Conservation (phyloP, 2,888 invertebrate genomes). For the Neocrepidodera transversa region DNA sequence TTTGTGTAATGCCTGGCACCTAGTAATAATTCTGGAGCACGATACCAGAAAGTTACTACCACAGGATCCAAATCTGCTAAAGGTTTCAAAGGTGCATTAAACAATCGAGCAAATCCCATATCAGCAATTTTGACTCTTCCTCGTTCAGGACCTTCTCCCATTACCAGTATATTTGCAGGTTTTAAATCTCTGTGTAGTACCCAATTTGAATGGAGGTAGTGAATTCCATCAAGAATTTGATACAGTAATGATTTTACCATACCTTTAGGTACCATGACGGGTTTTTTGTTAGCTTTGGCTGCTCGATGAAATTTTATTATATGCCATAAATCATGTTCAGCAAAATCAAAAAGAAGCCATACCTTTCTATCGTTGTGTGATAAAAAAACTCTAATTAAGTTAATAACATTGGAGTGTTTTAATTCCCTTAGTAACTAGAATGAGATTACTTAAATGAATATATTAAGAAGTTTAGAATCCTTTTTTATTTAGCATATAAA, state of each 20-base stretch:
- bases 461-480: too few species aligned
- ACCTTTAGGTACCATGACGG: constrained; percentile 93
- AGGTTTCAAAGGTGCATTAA: constrained; percentile 97
- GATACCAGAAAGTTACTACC: constrained; percentile 99
- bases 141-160: constrained; percentile 97
- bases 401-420: constrained; percentile 97
- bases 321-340: constrained; percentile 99
- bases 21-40: constrained; percentile 93
- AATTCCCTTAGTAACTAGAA: constrained; percentile 90
- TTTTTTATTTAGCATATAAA: too few species aligned
- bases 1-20: constrained; percentile 98
- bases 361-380: constrained; percentile 97
- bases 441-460: too few species aligned
- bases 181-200: constrained; percentile 98
- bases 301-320: constrained; percentile 99
- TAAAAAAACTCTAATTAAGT: constrained; percentile 93
- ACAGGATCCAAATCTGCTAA: constrained; percentile 98
- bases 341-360: constrained; percentile 97
- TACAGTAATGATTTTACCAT: constrained; percentile 98
- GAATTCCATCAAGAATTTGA: constrained; percentile 98
- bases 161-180: constrained; percentile 98
- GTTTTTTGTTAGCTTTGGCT: constrained; percentile 96
- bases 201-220: constrained; percentile 99
- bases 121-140: constrained; percentile 98
- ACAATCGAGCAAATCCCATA: constrained; percentile 98